Percentiles rank a stretch among this genome's conserved stretches.
These are phyloP conservation scores for Myzus persicae DNA, from an alignment of 1,140 invertebrate species.

Conservation along the genomic window DNA sequence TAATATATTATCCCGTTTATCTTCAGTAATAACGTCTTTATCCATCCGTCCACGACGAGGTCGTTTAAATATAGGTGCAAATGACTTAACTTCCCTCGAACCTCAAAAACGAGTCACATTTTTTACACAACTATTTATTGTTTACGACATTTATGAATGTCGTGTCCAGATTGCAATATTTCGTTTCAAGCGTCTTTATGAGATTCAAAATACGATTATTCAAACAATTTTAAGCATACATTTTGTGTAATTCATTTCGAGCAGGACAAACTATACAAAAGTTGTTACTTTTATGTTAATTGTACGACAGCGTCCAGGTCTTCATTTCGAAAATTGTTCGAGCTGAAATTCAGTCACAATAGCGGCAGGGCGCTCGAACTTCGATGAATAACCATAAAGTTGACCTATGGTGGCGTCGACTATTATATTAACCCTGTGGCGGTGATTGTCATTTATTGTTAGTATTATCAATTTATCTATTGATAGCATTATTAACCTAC, in stretches of 20 bases:
- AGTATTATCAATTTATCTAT: neutral
- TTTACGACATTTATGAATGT: neutral
- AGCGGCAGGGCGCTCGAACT: neutral
- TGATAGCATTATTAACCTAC: neutral
- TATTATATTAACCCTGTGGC: neutral
- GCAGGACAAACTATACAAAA: neutral
- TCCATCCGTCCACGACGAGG: neutral
- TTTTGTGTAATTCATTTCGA: neutral
- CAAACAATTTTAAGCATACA: neutral
- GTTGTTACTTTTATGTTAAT: neutral
- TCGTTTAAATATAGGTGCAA: neutral
- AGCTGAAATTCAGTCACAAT: neutral
- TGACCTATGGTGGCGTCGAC: neutral
- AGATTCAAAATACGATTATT: neutral
- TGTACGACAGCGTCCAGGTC: too few relatives aligned
- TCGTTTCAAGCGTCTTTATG: neutral
- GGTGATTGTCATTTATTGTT: neutral
- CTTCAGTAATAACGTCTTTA: conserved; percentile 2
- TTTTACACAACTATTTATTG: neutral
- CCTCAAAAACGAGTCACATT: neutral
- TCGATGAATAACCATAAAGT: neutral
- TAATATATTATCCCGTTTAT: conserved; percentile 1
- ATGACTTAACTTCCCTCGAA: neutral
- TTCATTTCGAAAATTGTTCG: too few relatives aligned
- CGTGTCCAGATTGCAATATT: neutral